These are phyloP conservation scores for Tringa solitaria DNA, from an alignment of 2,113 vertebrate genomes.

Conservation along the genomic window DNA sequence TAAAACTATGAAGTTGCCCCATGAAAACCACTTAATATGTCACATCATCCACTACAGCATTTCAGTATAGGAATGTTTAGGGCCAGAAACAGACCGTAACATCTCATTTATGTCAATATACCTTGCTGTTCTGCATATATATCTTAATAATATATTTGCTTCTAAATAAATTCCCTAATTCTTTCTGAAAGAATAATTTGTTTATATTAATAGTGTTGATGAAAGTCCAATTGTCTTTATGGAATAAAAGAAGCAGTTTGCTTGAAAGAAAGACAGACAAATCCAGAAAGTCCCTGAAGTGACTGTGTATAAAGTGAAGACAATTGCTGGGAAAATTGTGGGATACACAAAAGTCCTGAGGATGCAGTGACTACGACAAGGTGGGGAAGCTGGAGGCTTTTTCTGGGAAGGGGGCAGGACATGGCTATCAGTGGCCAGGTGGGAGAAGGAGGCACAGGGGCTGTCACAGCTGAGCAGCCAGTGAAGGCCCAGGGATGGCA, in stretches of 20 bases:
- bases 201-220: neutral
- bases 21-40: neutral
- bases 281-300: neutral
- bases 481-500: neutral
- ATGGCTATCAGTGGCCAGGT: neutral
- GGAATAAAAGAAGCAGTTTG: neutral
- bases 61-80: neutral
- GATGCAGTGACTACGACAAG: neutral
- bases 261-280: neutral
- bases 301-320: neutral
- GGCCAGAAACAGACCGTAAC: neutral
- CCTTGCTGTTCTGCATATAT: neutral
- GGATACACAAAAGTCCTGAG: neutral
- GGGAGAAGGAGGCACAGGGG: neutral
- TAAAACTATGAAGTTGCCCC: neutral
- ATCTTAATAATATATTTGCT: neutral
- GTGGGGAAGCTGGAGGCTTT: neutral
- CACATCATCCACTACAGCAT: neutral
- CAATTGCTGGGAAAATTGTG: neutral
- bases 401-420: neutral
- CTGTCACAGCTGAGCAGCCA: neutral
- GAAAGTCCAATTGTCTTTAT: neutral
- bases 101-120: neutral
- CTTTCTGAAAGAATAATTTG: neutral
- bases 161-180: conserved; percentile 13